Evolutionary conservation across 2,797 vertebrate species (phyloP), one percentile per base, ranked within the genome.

Genomic region (Falco peregrinus): DNA sequence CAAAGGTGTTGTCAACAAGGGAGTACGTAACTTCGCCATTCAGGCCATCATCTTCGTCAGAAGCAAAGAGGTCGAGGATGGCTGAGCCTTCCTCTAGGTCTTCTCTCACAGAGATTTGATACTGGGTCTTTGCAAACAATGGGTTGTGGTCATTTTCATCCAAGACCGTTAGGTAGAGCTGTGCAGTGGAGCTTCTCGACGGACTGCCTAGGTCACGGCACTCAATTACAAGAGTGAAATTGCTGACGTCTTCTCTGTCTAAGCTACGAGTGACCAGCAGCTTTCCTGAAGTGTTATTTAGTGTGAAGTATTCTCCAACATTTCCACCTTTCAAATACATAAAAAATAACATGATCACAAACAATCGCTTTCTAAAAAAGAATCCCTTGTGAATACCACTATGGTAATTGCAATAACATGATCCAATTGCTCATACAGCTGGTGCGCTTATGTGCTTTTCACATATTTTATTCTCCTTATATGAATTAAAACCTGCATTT

Each of bases 101-200:
- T 97, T 99, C 99, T 50, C 97, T 98, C 88, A 99, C 76, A 1
- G 98, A 98, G 85, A 98, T 93, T 21, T 98, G 98, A 96, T 99
- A 99, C 59, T 89, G 98, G 61, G 96, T 98, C 26, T 74, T 95
- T 71, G 92, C 87, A 93, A 99, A 99, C 22, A 97, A 85, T 0
- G 99, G 99, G 75, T 89, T 97, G 96, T 99, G 99, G 90, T 99
- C 99, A 16, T 99, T 99, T 97, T 98, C 98, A 75, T 99, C 99
- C 96, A 99, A 95, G 80, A 99, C 98, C 12, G 90, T 96, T 71
- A 99, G 74, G 50, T 91, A 97, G 71, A 99, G 81, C 54, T 98
- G 97, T 51, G 97, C 95, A 74, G 96, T 96, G 59, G 99, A 98
- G 94, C 97, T 98, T 91, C 97, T 98, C 0, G 97, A 95, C 6